phyloP scores from a whole-genome alignment of 2,888 invertebrate genomes.

The Lasioglossum villosulum region DNA sequence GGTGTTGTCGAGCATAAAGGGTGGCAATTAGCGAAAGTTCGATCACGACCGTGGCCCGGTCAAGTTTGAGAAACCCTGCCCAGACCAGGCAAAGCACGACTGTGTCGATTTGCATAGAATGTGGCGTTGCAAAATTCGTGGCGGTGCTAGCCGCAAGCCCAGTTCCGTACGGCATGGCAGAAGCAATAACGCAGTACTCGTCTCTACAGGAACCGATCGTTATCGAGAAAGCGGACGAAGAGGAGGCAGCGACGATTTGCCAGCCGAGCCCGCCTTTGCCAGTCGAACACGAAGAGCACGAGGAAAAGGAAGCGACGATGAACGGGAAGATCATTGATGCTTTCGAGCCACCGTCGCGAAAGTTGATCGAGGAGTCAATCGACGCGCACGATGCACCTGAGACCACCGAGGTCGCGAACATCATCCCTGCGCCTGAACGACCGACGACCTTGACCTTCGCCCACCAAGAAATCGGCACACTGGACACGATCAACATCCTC shows the following conservation, averaged over 20 bases:
- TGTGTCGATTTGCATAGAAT: constrained; percentile 80
- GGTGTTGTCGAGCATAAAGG: neutral
- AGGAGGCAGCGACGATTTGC: constrained; percentile 60
- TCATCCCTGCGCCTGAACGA: constrained; percentile 62
- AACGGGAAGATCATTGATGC: constrained; percentile 60
- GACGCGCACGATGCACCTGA: constrained; percentile 57
- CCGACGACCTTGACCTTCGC: constrained; percentile 72
- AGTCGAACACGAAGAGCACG: constrained; percentile 69
- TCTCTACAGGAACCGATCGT: constrained; percentile 77
- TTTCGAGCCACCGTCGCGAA: constrained; percentile 45
- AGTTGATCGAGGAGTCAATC: constrained; percentile 56
- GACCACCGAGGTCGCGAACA: constrained; percentile 19
- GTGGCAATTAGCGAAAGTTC: neutral
- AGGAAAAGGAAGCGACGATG: constrained; percentile 56
- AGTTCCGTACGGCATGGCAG: constrained; percentile 58
- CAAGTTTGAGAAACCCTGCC: constrained; percentile 72
- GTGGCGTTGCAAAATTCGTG: constrained; percentile 80
- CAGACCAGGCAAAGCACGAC: constrained; percentile 31
- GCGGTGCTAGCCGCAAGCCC: constrained; percentile 59
- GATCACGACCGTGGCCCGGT: neutral
- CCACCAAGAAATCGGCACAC: constrained; percentile 56
- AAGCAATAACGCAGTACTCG: constrained; percentile 65
- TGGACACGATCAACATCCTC: constrained; percentile 68
- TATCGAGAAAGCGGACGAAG: constrained; percentile 67
- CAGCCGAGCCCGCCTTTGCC: constrained; percentile 62